Conservation (phyloP, 2,797 vertebrate genomes). For the Rhynchonycteris naso region DNA sequence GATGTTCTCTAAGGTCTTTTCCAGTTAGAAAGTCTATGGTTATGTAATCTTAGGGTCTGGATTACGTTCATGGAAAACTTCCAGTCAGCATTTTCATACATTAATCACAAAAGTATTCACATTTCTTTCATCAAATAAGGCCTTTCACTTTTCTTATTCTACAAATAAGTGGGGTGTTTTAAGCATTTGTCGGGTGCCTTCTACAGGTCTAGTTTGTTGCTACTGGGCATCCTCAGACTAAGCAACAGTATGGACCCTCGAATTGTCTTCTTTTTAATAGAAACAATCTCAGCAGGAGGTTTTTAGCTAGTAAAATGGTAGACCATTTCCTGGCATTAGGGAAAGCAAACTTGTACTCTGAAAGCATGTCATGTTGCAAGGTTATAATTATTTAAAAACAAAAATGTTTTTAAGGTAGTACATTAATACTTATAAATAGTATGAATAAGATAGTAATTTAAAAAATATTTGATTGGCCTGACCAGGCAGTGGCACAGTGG, state of each 20-base stretch:
- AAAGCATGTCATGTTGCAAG: conserved; percentile 16
- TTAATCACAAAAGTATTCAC: not conserved
- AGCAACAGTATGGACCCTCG: not conserved
- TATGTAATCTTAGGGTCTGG: not conserved
- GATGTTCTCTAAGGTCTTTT: conserved; percentile 12
- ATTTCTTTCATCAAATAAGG: conserved; percentile 22
- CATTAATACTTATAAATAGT: not conserved
- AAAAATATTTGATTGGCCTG: conserved; percentile 33
- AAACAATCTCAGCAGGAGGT: not conserved
- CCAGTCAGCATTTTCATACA: not conserved
- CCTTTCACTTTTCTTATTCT: not conserved
- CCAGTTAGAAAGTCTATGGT: not conserved
- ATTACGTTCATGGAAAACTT: not conserved
- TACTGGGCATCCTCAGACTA: not conserved
- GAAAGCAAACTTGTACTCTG: not conserved
- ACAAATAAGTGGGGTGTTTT: conserved; percentile 19
- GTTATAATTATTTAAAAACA: conserved; percentile 46
- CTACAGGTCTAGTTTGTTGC: not conserved
- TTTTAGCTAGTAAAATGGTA: conserved; percentile 43
- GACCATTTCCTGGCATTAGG: conserved; percentile 5
- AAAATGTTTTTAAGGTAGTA: conserved; percentile 18
- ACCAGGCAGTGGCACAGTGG: too few species aligned
- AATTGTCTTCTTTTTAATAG: conserved; percentile 20
- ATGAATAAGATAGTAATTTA: conserved; percentile 36
- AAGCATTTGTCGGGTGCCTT: not conserved